phyloP scores from a whole-genome alignment of 2,113 vertebrate species.

The Myxocyprinus asiaticus region DNA sequence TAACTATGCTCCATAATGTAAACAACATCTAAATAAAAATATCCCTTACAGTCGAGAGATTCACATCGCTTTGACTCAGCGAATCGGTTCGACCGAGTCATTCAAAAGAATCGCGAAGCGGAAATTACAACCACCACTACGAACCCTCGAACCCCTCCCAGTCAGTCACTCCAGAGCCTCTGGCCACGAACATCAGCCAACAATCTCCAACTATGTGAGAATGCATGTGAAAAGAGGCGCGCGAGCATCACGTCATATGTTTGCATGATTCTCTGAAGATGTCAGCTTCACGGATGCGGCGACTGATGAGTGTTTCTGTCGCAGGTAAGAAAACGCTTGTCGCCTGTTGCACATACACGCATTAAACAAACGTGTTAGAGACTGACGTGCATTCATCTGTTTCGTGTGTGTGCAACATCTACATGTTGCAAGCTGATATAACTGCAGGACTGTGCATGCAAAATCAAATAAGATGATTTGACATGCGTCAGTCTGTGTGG shows the following conservation, averaged over 20 bases:
- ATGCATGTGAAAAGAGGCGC: neutral
- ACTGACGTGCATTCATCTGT: neutral
- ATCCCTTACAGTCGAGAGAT: too few relatives aligned
- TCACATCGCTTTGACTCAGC: too few relatives aligned
- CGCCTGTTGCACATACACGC: conserved; percentile 73
- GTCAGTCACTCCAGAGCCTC: conserved; percentile 35
- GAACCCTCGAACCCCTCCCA: conserved; percentile 49
- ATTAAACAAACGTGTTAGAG: neutral
- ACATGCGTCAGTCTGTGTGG: neutral
- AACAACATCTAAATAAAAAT: too few relatives aligned
- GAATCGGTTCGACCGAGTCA: too few relatives aligned
- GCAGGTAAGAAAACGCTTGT: conserved; percentile 68
- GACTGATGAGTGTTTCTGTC: conserved; percentile 43
- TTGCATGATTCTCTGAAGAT: conserved; percentile 31
- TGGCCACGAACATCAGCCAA: conserved; percentile 44
- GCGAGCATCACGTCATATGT: conserved; percentile 20
- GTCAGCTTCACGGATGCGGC: conserved; percentile 40
- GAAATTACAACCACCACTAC: too few relatives aligned
- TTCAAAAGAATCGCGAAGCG: neutral
- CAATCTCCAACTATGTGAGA: conserved; percentile 43
- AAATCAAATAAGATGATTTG: neutral
- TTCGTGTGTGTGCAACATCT: neutral
- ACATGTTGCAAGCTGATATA: neutral
- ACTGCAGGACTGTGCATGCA: neutral
- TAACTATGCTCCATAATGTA: too few relatives aligned